Evolutionary conservation across 2,113 vertebrate species (phyloP).

Genomic region (Choloepus hoffmanni): DNA sequence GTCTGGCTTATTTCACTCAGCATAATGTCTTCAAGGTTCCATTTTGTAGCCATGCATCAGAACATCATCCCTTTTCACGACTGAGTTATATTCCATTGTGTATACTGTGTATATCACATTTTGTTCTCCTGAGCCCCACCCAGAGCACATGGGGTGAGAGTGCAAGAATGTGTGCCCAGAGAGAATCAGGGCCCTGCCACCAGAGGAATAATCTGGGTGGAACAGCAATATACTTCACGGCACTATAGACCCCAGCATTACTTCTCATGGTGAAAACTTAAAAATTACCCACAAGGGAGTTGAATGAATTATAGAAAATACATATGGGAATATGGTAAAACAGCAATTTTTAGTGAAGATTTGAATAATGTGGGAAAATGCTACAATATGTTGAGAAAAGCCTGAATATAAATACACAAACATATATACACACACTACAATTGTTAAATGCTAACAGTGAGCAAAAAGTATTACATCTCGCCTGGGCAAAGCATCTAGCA

Average conservation of each 20-base stretch:
- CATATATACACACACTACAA: not conserved
- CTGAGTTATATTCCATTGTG: too few relatives aligned
- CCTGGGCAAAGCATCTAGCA: not conserved
- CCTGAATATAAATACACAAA: not conserved
- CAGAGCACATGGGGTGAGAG: not conserved
- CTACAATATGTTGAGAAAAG: not conserved
- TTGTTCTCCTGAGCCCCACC: not conserved
- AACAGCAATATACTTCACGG: not conserved
- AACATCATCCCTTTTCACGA: too few relatives aligned
- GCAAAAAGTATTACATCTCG: not conserved
- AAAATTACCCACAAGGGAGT: not conserved
- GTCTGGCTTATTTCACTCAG: too few relatives aligned
- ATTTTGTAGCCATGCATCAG: too few relatives aligned
- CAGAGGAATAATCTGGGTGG: not conserved
- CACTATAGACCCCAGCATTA: not conserved
- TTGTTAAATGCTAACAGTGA: not conserved
- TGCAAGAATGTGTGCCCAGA: not conserved
- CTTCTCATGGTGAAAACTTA: not conserved
- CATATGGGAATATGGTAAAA: not conserved
- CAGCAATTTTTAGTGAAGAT: constrained; percentile 4
- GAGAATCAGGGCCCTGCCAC: too few relatives aligned
- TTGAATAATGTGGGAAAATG: not conserved
- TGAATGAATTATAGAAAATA: not conserved
- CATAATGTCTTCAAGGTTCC: too few relatives aligned
- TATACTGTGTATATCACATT: too few relatives aligned